Evolutionary conservation across 1,140 invertebrate species (phyloP).

Genomic region (Phortica variegata): DNA sequence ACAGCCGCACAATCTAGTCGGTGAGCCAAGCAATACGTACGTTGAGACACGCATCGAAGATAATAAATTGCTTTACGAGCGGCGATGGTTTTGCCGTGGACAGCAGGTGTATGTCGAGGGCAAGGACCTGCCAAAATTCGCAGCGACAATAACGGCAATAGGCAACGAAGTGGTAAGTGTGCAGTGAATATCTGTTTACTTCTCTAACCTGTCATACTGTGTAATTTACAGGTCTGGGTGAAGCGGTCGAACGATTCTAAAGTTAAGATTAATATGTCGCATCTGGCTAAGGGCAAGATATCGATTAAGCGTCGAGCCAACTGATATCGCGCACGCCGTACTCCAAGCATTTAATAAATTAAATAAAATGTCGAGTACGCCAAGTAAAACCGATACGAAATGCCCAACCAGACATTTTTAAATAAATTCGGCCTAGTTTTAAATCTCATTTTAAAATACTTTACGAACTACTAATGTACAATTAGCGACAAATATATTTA

Average conservation of each 20-base stretch:
- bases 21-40: conserved; percentile 51
- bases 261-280: conserved; percentile 79
- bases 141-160: conserved; percentile 85
- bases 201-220: background rate
- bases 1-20: conserved; percentile 24
- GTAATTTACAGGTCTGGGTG: conserved; percentile 78
- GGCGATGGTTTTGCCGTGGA: conserved; percentile 91
- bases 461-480: too few relatives aligned
- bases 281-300: conserved; percentile 84
- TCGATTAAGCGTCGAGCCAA: conserved; percentile 81
- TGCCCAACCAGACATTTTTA: too few relatives aligned
- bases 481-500: too few relatives aligned
- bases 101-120: conserved; percentile 90
- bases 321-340: too few relatives aligned
- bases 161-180: conserved; percentile 80
- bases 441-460: too few relatives aligned
- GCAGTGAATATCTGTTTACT: background rate
- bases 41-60: conserved; percentile 88
- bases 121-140: conserved; percentile 77
- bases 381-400: too few relatives aligned
- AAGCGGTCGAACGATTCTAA: conserved; percentile 82
- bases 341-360: too few relatives aligned
- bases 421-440: too few relatives aligned
- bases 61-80: conserved; percentile 90
- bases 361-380: too few relatives aligned